Evolutionary conservation across 2,888 invertebrate genomes (phyloP), one percentile per base, ranked within the genome.

Genomic region (Heliconius cydno): DNA sequence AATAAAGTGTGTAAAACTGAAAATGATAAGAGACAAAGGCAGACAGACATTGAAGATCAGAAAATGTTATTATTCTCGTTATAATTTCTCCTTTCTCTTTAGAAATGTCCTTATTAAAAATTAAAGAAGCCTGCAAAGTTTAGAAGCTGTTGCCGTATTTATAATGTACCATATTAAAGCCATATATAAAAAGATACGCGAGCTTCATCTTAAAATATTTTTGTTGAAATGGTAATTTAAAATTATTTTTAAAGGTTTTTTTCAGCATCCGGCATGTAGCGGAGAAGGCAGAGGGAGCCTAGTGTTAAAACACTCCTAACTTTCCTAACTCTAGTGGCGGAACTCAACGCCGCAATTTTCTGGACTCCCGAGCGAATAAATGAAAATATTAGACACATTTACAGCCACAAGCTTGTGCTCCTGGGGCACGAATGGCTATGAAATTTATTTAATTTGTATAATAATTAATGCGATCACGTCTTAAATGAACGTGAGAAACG

Each of bases 101-200:
- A 57, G 76, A 77, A 80, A 67, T 73, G 38, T 63, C 12, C 41
- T 65, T 80, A 80, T 80, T 78, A 78, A 78, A 80, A 80, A 75
- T 78, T 80, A 66, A 60, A 65, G 25, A 34, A 74, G 65, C 57
- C 66, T 46, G 68, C 46, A 68, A 68, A 74, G 77, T 78, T 70
- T 70, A 77, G 52, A 66, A 78, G 52, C 74, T 25, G 30, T 46
- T 63, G 9, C n/a, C 34, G 12, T 41, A 41, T n/a, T 70, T 70
- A 41, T 25, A 25, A 70, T 15, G 6, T 52, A 52, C 19, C 15
- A 15, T 30, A 25, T 6, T n/a, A n/a, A n/a, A n/a, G 13, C 13
- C 13, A n/a, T 6, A 68, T 34, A 25, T 67, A 34, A 38, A 25
- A 4, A 22, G 12, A 22, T 22, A 34, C 12, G 22, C 52, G 0